A percentile compares a stretch with the other conserved stretches of the same genome.
phyloP scores from a whole-genome alignment of 1,140 invertebrate genomes.

The Dermatophagoides farinae region DNA sequence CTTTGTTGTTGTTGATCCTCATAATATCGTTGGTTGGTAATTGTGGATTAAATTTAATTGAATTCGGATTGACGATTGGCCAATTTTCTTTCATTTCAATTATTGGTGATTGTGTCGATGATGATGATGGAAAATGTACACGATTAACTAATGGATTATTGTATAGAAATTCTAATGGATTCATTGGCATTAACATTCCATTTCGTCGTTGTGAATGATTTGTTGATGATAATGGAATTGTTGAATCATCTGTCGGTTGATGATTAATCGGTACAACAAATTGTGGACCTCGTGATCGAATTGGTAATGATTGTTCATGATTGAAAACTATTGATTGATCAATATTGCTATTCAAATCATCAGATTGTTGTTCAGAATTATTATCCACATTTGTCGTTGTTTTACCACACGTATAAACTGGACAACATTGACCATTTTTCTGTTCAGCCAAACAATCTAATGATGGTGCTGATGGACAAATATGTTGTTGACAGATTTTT shows the following conservation, averaged over 20 bases:
- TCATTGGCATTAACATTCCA: background rate
- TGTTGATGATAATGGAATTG: background rate
- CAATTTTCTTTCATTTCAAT: background rate
- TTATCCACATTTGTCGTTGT: background rate
- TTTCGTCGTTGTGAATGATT: background rate
- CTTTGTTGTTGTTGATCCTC: no score
- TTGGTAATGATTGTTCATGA: background rate
- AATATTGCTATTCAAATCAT: background rate
- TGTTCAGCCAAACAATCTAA: constrained; percentile 28
- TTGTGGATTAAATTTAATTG: background rate
- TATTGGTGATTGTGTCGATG: no score
- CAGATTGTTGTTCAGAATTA: background rate
- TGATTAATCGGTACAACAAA: background rate
- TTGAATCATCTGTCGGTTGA: no score
- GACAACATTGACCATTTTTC: constrained; percentile 27
- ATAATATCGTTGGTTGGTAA: background rate
- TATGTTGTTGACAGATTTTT: constrained; percentile 31
- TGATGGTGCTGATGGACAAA: constrained; percentile 29
- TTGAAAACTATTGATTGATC: no score
- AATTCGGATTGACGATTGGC: background rate
- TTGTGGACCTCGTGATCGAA: background rate
- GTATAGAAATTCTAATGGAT: background rate
- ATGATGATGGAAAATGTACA: background rate
- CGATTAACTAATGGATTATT: background rate
- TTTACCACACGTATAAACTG: constrained; percentile 27